Percentiles rank a stretch among this genome's conserved stretches.
Evolutionary conservation across 2,797 vertebrate genomes (phyloP).

Genomic region (Melopsittacus undulatus): DNA sequence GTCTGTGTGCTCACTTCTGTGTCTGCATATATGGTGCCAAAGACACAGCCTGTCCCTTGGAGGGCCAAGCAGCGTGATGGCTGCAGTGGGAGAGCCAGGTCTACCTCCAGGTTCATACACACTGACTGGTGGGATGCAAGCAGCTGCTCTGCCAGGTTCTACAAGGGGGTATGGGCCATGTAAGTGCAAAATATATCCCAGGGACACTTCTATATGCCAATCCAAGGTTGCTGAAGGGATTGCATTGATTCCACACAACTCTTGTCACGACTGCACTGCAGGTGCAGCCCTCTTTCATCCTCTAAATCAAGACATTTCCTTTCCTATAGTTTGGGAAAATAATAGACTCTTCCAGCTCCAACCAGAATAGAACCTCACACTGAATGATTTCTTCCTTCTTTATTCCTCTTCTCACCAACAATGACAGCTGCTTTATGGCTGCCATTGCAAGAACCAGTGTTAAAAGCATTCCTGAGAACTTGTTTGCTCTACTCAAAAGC

Average conservation of each 20-base stretch:
- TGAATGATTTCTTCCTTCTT: not conserved
- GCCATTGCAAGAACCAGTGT: not conserved
- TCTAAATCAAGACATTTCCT: constrained; percentile 26
- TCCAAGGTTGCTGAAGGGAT: not conserved
- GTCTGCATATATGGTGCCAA: not conserved
- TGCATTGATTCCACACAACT: not conserved
- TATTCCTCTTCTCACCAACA: not conserved
- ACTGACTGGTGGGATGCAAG: fast-evolving
- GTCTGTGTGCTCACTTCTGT: not conserved
- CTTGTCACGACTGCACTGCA: not conserved
- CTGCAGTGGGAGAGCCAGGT: not conserved
- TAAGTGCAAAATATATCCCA: not conserved
- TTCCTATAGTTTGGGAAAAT: not conserved
- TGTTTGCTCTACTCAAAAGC: not conserved
- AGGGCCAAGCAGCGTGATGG: not conserved
- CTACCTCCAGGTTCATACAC: not conserved
- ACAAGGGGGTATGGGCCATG: not conserved
- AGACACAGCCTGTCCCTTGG: not conserved
- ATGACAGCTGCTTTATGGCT: not conserved
- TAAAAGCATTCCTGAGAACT: not conserved
- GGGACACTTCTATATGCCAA: not conserved
- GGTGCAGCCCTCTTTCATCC: not conserved
- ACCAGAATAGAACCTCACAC: not conserved
- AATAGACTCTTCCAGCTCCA: not conserved
- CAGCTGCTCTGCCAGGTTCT: not conserved